Base-by-base conservation (phyloP, 1,140 invertebrate species). In the Leptinotarsa defecta region DNA sequence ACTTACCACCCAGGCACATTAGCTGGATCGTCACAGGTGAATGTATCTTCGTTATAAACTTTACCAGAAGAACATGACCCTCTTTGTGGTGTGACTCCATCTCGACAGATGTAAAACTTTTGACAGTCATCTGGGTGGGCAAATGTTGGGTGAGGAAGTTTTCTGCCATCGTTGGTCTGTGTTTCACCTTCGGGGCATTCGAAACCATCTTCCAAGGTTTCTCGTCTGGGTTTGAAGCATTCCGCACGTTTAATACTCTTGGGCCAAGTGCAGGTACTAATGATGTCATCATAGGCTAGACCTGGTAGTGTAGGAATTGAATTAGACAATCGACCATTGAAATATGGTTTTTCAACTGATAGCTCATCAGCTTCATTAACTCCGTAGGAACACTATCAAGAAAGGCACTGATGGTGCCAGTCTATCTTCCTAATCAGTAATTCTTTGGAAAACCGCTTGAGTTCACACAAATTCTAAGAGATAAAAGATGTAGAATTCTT, bases 61-160 rank as follows among this genome's bases (percentile, higher is more conserved):
- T 90, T 91, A 48, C 92, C 93, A 3, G 88, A 86, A 4, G 91
- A 89, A 83, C 94, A 95, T 78, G 92, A 91, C 8, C 92, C 92
- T 77, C 92, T 90, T 83, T 94, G 91, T 0, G 94, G 93, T 74
- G 90, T 89, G 3, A 93, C 88, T 3, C 93, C 93, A 79, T 94
- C 94, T 62, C 93, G 87, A 85, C 94, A 95, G 76, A 95, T 94
- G 86, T 95, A 95, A 86, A 95, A 95, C 81, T 93, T 94, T 78
- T 92, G 91, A 83, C 94, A 96, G 83, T 96, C 94, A 49, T 93
- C 92, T 0, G 93, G 91, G 85, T 95, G 92, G 4, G 93, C 89
- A 86, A 93, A 95, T 1, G 93, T 94, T 0, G 94, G 93, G 85
- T 95, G 93, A 1, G 93, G 93, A 1, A 94, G 85, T 13, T 89